phyloP scores from a whole-genome alignment of 2,797 vertebrate species.

The Megaceryle alcyon region DNA sequence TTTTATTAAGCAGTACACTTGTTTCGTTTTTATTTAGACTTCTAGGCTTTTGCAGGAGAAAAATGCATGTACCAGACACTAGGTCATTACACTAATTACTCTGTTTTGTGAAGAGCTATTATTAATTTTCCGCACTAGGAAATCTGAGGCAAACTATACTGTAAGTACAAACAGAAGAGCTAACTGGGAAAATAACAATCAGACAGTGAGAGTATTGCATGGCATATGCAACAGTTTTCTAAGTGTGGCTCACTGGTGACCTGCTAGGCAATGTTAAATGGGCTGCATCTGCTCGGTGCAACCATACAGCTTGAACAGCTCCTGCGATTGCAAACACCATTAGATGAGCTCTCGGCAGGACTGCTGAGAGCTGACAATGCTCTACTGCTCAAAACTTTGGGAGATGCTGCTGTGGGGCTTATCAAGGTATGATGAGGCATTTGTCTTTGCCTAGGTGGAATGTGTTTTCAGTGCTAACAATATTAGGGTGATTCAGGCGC shows the following conservation, averaged over 20 bases:
- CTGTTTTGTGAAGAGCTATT: background rate
- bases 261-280: no score
- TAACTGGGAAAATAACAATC: background rate
- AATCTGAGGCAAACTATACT: background rate
- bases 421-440: background rate
- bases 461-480: background rate
- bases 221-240: background rate
- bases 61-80: background rate
- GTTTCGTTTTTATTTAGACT: background rate
- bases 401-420: background rate
- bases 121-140: background rate
- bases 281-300: background rate
- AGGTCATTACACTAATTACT: slow-evolving; percentile 22
- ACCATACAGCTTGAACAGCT: background rate
- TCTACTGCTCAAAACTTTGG: no score
- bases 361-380: rapidly evolving
- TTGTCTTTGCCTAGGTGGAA: rapidly evolving
- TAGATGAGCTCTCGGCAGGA: background rate
- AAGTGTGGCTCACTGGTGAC: background rate
- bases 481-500: background rate
- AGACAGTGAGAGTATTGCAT: background rate
- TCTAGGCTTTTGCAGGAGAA: background rate
- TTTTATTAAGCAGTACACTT: background rate
- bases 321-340: background rate
- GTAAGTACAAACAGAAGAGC: background rate